Evolutionary conservation across 2,888 invertebrate species (phyloP), one percentile per base, ranked within the genome.

Genomic region (Drosophila kuntzei): DNA sequence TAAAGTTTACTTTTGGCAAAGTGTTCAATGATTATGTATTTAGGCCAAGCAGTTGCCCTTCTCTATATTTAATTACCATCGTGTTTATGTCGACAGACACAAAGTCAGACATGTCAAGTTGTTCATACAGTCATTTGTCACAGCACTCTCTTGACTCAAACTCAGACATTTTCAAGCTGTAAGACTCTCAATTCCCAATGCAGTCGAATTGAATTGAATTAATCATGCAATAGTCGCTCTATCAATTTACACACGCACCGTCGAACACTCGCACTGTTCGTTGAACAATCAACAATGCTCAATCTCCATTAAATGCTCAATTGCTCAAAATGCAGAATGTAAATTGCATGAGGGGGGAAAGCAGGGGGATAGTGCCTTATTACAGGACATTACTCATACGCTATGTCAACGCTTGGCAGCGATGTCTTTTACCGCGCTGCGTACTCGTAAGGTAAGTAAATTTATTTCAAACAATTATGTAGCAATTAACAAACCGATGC

Each of bases 401-500:
- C 70, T 76, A 49, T 72, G 77, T 86, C 88, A 86, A 70, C 73
- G 63, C 68, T 51, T 20, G 62, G 55, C 68, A 32, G 39, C 54
- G 41, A 34, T 67, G 65, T 67, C 89, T 72, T 74, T 65, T 50
- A 63, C 58, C 34, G 16, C 55, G 57, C 32, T 20, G 50, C 37
- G 65, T 22, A 62, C 16, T 54, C 37, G 65, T 16, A 63, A 44
- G 61, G 76, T 70, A 76, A 83, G 83, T 88, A 73, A 87, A 87
- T 89, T 81, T 81, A 87, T 84, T 76, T 77, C 82, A 79, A 85
- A 86, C 85, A 89, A 86, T 86, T 86, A 89, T 87, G 86, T 65
- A 75, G 82, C 85, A 87, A 86, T 86, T 86, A 86, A 81, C 85
- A 82, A 80, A 80, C 81, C 85, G 87, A 89, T 89, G 87, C 71